These are phyloP conservation scores for Seriola rivoliana DNA, from an alignment of 2,113 vertebrate genomes.

Conservation along the genomic window DNA sequence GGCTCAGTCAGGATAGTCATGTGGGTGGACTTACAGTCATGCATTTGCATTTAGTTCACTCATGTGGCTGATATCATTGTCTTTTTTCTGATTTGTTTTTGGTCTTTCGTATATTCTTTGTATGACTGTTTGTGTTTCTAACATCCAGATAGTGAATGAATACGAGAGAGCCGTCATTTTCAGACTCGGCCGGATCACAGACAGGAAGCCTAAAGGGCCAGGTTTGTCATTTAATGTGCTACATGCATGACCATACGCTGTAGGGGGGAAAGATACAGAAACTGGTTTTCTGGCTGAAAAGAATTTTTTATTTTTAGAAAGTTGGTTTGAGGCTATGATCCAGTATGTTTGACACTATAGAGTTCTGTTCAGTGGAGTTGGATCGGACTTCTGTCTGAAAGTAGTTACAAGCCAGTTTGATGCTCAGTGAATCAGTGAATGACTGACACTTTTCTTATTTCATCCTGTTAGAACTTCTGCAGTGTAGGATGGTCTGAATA, in stretches of 20 bases:
- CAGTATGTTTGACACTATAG: not conserved
- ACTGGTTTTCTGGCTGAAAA: no score
- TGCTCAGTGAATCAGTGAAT: no score
- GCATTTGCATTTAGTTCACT: not conserved
- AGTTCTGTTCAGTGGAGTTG: not conserved
- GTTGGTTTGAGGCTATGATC: not conserved
- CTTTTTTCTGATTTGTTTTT: not conserved
- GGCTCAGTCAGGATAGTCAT: not conserved
- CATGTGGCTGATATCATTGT: no score
- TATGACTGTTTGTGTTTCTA: not conserved
- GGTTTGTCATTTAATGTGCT: constrained; percentile 77
- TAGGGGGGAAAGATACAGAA: no score
- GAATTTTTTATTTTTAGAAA: no score
- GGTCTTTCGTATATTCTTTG: not conserved
- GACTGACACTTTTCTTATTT: not conserved
- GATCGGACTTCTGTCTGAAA: not conserved
- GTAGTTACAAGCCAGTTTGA: no score
- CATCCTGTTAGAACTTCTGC: not conserved
- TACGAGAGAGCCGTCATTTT: constrained; percentile 93
- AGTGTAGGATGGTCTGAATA: no score
- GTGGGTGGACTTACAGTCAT: not conserved
- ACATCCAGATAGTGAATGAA: constrained; percentile 88
- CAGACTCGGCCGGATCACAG: constrained; percentile 86
- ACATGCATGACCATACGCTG: not conserved
- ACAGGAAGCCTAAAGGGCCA: constrained; percentile 90